Evolutionary conservation across 2,797 vertebrate genomes (phyloP).

Genomic region (Sciaenops ocellatus): DNA sequence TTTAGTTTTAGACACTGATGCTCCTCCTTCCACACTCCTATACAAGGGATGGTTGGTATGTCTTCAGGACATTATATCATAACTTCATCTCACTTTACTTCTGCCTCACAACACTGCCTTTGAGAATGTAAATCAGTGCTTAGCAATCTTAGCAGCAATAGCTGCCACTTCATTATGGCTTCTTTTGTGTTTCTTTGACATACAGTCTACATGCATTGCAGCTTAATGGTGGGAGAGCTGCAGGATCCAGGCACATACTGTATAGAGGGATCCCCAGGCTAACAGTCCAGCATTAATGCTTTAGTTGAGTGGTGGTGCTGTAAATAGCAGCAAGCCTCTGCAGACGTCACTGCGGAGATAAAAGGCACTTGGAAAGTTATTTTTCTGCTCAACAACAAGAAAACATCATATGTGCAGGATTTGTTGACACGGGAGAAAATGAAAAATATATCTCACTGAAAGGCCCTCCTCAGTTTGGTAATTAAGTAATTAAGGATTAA

Average conservation of each 20-base stretch:
- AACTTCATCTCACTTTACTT: slow-evolving; percentile 40
- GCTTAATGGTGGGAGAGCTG: slow-evolving; percentile 43
- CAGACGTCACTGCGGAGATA: slow-evolving; percentile 38
- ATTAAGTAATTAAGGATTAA: slow-evolving; percentile 30
- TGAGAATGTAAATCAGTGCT: slow-evolving; percentile 24
- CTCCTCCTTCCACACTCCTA: slow-evolving; percentile 6
- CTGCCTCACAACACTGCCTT: slow-evolving; percentile 57
- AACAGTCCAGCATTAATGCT: slow-evolving; percentile 47
- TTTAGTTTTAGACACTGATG: slow-evolving; percentile 9
- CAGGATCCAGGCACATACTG: slow-evolving; percentile 29
- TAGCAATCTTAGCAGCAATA: background rate
- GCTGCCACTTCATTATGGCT: slow-evolving; percentile 46
- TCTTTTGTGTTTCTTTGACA: slow-evolving; percentile 53
- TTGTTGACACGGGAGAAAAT: slow-evolving; percentile 4
- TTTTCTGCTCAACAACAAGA: background rate
- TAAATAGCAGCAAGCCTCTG: slow-evolving; percentile 60
- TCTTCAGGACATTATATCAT: slow-evolving; percentile 51
- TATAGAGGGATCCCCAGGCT: slow-evolving; percentile 49
- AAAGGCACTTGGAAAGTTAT: slow-evolving; percentile 28
- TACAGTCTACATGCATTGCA: slow-evolving; percentile 42
- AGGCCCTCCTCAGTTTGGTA: background rate
- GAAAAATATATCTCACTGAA: slow-evolving; percentile 15
- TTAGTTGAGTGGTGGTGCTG: slow-evolving; percentile 53
- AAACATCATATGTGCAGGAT: background rate
- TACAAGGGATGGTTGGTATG: slow-evolving; percentile 7